Evolutionary conservation across 2,113 vertebrate species (phyloP), one percentile per base, ranked within the genome.

Genomic region (Cyprinodon tularosa): DNA sequence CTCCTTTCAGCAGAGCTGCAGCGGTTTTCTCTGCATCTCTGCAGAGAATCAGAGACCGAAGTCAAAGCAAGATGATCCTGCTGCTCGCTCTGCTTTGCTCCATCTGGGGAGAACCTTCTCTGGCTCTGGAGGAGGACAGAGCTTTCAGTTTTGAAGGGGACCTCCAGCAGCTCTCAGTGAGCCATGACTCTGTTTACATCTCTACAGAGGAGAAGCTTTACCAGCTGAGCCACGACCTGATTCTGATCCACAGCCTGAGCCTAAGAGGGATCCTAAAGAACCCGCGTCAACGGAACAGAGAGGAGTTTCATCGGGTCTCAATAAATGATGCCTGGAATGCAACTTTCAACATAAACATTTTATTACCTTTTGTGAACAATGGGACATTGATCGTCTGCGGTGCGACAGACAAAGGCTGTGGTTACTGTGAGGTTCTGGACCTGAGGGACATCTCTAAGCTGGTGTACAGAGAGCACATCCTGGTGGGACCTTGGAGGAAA

Each of bases 151-250:
- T 93, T 37, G 20, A 57, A 9, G 73, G 7, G 47, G 42, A 67
- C 11, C 13, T 66, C 22, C 63, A 36, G 9, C 63, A 59, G 2
- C 36, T 74, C 17, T 13, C 38, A 0, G 72, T 74, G 72, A 22
- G 5, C 0, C 12, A 2, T 6, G 22, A 61, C 29, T 45, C 36
- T 37, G 64, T n/a, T 10, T 12, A 94, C 81, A 88, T 97, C 72
- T 93, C 95, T 67, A 95, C 95, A 42, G 94, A 95, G 71, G 90
- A 93, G 84, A 94, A 73, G 66, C 90, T 97, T 37, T 94, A 96
- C 92, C 94, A 96, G 81, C 91, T 96, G 88, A 71, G 76, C 89
- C 94, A 91, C 84, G 82, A 86, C 82, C 88, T 96, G 69, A 15
- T 53, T 13, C 64, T 60, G 78, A 36, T 81, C 62, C 62, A 9